Conservation (phyloP, 2,113 vertebrate genomes). For the Odontophorus gujanensis region DNA sequence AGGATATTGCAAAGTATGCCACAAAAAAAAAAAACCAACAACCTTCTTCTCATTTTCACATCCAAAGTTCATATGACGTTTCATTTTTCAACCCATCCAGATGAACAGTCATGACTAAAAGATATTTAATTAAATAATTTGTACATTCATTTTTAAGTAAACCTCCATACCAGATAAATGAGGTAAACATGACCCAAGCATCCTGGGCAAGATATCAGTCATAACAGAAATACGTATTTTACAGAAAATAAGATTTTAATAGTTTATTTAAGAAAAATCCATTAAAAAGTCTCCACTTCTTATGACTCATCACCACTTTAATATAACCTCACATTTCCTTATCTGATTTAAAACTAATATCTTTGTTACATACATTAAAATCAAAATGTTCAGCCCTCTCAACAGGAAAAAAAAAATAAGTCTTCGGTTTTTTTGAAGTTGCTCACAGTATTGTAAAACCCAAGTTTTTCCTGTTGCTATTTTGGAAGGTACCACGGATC, state of each 20-base stretch:
- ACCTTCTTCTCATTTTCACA: not conserved
- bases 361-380: not conserved
- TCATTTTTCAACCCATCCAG: not conserved
- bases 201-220: not conserved
- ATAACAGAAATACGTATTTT: not conserved
- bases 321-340: not conserved
- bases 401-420: not conserved
- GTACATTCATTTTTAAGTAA: not conserved
- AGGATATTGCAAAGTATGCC: not conserved
- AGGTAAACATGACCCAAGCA: not conserved
- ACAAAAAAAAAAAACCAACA: not conserved
- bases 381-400: not conserved
- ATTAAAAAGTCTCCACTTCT: not conserved
- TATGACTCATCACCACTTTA: no score
- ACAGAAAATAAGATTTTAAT: not conserved
- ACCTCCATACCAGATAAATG: not conserved
- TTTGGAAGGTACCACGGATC: not conserved
- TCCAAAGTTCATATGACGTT: not conserved
- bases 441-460: not conserved
- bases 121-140: not conserved
- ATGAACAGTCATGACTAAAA: not conserved
- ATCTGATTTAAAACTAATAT: not conserved
- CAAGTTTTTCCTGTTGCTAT: not conserved
- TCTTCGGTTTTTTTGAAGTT: not conserved
- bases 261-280: not conserved